Evolutionary conservation across 2,113 vertebrate species (phyloP).

Genomic region (Beaufortia kweichowensis): DNA sequence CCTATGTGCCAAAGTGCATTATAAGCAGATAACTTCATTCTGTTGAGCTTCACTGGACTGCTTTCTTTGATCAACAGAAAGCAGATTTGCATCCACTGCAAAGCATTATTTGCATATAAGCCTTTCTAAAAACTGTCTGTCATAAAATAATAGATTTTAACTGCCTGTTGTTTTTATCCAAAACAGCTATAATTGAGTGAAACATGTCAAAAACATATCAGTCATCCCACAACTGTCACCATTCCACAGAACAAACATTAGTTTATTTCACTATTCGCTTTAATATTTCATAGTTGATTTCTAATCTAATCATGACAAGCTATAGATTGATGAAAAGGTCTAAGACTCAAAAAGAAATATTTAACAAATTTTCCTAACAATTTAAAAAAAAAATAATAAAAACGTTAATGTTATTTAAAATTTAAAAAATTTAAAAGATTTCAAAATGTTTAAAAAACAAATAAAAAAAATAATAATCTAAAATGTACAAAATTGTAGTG

Average conservation of each 20-base stretch:
- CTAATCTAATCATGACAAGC: no score
- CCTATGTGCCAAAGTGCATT: slow-evolving; percentile 5
- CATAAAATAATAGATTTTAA: background rate
- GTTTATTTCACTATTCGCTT: no score
- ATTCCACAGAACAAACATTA: no score
- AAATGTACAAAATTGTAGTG: no score
- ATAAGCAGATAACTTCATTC: background rate
- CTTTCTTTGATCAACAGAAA: slow-evolving; percentile 16
- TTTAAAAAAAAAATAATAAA: background rate
- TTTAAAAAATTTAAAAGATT: no score
- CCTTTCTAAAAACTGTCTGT: background rate
- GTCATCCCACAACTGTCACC: background rate
- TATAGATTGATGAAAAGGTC: no score
- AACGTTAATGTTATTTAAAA: no score
- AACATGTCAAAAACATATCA: background rate
- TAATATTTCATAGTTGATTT: no score
- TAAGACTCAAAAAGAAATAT: no score
- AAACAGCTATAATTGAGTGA: background rate
- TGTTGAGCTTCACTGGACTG: background rate
- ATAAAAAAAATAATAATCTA: no score
- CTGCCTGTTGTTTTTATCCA: background rate
- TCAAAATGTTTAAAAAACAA: no score
- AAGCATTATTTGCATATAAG: slow-evolving; percentile 22
- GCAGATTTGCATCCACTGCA: slow-evolving; percentile 8
- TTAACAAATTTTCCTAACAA: no score